Percentiles rank a stretch among this genome's conserved stretches.
phyloP scores from a whole-genome alignment of 2,797 vertebrate genomes.

The Cuniculus paca region DNA sequence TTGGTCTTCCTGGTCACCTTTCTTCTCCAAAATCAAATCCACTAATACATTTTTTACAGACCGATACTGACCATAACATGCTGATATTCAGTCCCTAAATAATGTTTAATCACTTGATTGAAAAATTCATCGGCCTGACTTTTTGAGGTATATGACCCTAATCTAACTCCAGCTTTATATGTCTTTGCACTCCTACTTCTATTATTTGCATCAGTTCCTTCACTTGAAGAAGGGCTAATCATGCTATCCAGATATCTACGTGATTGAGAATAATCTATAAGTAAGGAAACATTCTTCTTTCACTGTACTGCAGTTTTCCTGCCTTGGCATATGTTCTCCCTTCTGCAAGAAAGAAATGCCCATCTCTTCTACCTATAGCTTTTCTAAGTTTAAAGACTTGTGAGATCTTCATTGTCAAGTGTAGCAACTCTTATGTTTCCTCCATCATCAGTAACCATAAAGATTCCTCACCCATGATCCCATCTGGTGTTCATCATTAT shows the following conservation, averaged over 20 bases:
- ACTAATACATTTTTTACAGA: neutral
- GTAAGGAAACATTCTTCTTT: neutral
- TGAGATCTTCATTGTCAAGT: neutral
- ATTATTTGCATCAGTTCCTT: neutral
- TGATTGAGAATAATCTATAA: conserved; percentile 14
- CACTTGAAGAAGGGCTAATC: neutral
- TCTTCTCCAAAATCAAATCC: neutral
- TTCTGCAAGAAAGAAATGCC: neutral
- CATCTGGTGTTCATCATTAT: neutral
- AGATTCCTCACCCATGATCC: neutral
- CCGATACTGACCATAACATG: neutral
- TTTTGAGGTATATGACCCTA: neutral
- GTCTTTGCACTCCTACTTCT: neutral
- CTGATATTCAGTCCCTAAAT: neutral
- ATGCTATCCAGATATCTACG: neutral
- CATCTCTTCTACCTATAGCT: neutral
- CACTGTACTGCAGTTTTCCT: neutral
- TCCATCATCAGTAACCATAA: neutral
- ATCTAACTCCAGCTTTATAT: neutral
- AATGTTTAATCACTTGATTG: neutral
- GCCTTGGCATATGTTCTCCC: neutral
- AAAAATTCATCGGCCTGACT: neutral
- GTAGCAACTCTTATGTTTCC: neutral
- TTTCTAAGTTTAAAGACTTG: neutral
- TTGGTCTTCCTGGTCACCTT: neutral